phyloP scores from a whole-genome alignment of 1,140 invertebrate genomes.

The Diprion similis region DNA sequence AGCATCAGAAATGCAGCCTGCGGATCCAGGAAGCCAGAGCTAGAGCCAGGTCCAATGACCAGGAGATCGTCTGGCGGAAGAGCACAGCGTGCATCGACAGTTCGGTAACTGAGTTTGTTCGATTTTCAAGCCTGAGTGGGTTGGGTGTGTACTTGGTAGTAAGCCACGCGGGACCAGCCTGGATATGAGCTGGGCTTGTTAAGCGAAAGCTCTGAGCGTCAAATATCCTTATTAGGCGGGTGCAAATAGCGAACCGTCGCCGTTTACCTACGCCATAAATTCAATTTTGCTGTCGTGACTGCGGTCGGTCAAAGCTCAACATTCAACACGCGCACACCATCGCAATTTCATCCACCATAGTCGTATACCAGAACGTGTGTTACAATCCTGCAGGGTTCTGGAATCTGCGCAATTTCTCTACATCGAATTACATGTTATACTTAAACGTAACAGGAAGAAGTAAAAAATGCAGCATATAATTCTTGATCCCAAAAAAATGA shows the following conservation, averaged over 20 bases:
- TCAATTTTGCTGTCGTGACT: not conserved
- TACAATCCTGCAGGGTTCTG: too few species aligned
- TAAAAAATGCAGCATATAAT: too few species aligned
- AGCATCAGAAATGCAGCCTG: too few species aligned
- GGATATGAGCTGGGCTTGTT: not conserved
- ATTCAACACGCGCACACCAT: not conserved
- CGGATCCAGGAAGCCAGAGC: not conserved
- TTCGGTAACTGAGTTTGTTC: slow-evolving; percentile 2
- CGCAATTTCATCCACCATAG: too few species aligned
- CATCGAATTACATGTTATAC: too few species aligned
- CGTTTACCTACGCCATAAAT: slow-evolving; percentile 2
- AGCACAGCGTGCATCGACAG: not conserved
- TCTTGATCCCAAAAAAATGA: too few species aligned
- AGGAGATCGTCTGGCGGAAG: not conserved
- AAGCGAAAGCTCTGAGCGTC: not conserved
- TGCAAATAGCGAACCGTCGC: slow-evolving; percentile 7
- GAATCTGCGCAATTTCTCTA: too few species aligned
- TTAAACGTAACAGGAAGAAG: too few species aligned
- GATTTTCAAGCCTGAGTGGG: slow-evolving; percentile 4
- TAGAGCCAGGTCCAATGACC: not conserved
- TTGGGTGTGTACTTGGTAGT: not conserved
- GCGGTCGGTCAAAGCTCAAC: slow-evolving; percentile 6
- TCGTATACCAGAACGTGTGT: too few species aligned
- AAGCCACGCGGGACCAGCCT: not conserved
- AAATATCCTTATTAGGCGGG: not conserved